Conservation (phyloP, 2,888 invertebrate species). For the Diabrotica balteata region DNA sequence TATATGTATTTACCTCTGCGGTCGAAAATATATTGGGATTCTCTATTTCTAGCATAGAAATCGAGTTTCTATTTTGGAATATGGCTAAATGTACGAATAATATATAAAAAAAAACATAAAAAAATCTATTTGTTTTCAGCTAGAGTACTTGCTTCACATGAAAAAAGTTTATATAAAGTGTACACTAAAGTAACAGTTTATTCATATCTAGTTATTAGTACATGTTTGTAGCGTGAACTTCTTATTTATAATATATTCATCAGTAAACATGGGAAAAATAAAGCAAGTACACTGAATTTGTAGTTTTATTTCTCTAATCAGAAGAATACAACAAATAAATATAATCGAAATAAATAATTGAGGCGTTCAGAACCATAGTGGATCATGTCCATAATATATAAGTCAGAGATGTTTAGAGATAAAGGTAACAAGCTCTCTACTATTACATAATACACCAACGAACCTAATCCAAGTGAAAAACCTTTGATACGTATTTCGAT, state of each 20-base stretch:
- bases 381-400: too few relatives aligned
- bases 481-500: too few relatives aligned
- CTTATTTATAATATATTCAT: constrained; percentile 35
- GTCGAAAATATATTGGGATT: constrained; percentile 26
- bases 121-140: constrained; percentile 28
- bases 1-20: constrained; percentile 30
- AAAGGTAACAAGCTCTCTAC: too few relatives aligned
- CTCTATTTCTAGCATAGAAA: constrained; percentile 30
- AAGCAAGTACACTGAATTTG: constrained; percentile 28
- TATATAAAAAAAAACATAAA: constrained; percentile 25
- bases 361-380: too few relatives aligned
- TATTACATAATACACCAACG: too few relatives aligned
- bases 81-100: constrained; percentile 34
- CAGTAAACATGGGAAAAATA: constrained; percentile 18
- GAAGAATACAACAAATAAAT: too few relatives aligned
- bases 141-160: constrained; percentile 37
- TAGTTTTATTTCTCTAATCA: constrained; percentile 6
- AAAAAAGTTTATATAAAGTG: constrained; percentile 34
- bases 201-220: constrained; percentile 39
- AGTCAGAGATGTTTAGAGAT: too few relatives aligned
- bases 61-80: constrained; percentile 30
- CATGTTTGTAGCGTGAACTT: constrained; percentile 41
- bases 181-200: constrained; percentile 26
- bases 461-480: too few relatives aligned
- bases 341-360: too few relatives aligned